Evolutionary conservation across 2,888 invertebrate genomes (phyloP).

Genomic region (Drosophila buzzatii): DNA sequence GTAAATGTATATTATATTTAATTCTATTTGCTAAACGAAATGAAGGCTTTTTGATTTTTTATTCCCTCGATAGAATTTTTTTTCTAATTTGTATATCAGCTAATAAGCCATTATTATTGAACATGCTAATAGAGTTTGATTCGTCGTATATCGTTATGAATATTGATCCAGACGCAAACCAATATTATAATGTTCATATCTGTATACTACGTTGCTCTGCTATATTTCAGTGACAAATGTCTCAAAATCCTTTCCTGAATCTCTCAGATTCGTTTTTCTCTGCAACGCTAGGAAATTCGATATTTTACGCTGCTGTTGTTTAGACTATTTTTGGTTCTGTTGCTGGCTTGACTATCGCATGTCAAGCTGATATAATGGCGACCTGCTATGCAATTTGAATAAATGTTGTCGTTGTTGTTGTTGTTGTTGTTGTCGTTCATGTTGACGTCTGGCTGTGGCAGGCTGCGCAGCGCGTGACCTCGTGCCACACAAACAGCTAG

Average conservation of each 20-base stretch:
- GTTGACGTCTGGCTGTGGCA: constrained; percentile 41
- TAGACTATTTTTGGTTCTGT: constrained; percentile 12
- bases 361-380: constrained; percentile 66
- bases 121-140: background rate
- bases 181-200: background rate
- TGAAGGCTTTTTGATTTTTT: background rate
- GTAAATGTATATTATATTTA: background rate
- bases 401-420: constrained; percentile 66
- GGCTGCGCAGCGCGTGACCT: constrained; percentile 54
- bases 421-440: constrained; percentile 47
- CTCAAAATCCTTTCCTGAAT: background rate
- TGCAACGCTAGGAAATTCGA: constrained; percentile 18
- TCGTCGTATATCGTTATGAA: background rate
- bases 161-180: background rate
- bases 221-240: background rate
- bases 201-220: background rate
- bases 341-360: constrained; percentile 51
- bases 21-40: background rate
- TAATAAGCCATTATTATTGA: background rate
- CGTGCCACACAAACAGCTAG: constrained; percentile 36
- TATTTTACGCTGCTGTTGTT: constrained; percentile 27
- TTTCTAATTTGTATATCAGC: too few species aligned
- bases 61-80: background rate
- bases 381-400: constrained; percentile 71
- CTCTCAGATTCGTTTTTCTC: constrained; percentile 3